Conservation (phyloP, 2,888 invertebrate species). For the Andrena dorsata region DNA sequence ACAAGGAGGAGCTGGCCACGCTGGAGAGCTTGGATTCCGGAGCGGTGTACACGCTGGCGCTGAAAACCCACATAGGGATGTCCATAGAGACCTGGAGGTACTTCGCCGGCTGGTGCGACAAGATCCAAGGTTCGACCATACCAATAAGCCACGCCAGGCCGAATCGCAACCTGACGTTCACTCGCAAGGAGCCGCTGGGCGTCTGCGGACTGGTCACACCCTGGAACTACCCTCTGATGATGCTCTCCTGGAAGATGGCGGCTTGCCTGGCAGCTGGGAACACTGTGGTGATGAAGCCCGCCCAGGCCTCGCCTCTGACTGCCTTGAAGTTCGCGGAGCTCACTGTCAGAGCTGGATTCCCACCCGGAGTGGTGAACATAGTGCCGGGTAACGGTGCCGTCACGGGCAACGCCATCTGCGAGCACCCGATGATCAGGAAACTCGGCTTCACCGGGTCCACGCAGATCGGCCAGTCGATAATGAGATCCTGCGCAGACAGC, state of each 20-base stretch:
- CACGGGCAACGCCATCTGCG: conserved; percentile 94
- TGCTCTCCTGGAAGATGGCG: conserved; percentile 99
- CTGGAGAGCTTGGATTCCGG: conserved; percentile 97
- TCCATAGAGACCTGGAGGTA: conserved; percentile 98
- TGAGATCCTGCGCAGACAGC: conserved; percentile 94
- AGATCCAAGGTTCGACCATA: conserved; percentile 96
- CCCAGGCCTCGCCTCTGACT: conserved; percentile 95
- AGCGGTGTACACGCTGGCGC: conserved; percentile 97
- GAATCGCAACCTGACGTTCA: conserved; percentile 94
- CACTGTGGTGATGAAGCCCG: conserved; percentile 98
- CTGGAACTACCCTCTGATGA: conserved; percentile 99
- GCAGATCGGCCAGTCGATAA: conserved; percentile 95
- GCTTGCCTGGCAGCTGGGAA: conserved; percentile 98
- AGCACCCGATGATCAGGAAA: conserved; percentile 94
- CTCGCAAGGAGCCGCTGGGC: conserved; percentile 96
- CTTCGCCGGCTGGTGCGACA: conserved; percentile 98
- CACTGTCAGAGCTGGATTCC: conserved; percentile 95
- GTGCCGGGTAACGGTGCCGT: conserved; percentile 92
- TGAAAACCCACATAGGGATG: conserved; percentile 99
- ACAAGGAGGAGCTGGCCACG: conserved; percentile 97
- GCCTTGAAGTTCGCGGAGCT: conserved; percentile 98
- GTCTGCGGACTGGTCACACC: conserved; percentile 97
- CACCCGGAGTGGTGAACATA: conserved; percentile 97
- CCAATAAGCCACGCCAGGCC: conserved; percentile 97
- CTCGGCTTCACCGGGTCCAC: conserved; percentile 99